These are phyloP conservation scores for Characodon lateralis DNA, from an alignment of 2,797 vertebrate species.

Conservation along the genomic window DNA sequence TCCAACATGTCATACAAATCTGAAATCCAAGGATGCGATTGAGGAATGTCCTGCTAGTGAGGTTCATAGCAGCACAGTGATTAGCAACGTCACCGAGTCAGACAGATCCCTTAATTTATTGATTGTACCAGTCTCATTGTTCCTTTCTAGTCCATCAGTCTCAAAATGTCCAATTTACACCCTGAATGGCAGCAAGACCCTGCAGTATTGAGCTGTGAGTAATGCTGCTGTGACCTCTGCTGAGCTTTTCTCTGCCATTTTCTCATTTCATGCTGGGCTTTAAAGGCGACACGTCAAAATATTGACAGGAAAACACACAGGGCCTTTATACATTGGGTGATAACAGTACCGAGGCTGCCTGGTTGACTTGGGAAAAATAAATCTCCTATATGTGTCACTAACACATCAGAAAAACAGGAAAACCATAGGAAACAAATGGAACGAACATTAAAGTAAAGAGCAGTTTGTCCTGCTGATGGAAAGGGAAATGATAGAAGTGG, in stretches of 20 bases:
- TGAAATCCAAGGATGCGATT: not conserved
- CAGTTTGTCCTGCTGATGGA: not conserved
- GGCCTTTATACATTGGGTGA: constrained; percentile 1
- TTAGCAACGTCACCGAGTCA: not conserved
- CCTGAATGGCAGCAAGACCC: not conserved
- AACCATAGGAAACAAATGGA: not conserved
- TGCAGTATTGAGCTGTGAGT: not conserved
- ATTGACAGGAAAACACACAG: constrained; percentile 13
- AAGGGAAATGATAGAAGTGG: not conserved
- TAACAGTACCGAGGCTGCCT: constrained; percentile 15
- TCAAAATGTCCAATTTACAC: not conserved
- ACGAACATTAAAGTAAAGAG: not conserved
- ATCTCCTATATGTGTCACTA: constrained; percentile 11
- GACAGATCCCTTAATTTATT: not conserved
- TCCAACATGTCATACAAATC: not conserved
- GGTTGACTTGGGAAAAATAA: not conserved
- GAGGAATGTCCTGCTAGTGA: not conserved
- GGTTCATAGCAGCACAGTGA: not conserved
- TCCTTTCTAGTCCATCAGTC: not conserved
- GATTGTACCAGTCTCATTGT: not conserved
- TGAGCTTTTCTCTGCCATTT: not conserved
- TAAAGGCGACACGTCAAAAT: not conserved
- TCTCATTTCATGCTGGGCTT: constrained; percentile 5
- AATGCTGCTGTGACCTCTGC: constrained; percentile 1
- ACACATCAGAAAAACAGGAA: not conserved